Base-by-base conservation (phyloP, 2,888 invertebrate genomes). In the Philereme transversata region DNA sequence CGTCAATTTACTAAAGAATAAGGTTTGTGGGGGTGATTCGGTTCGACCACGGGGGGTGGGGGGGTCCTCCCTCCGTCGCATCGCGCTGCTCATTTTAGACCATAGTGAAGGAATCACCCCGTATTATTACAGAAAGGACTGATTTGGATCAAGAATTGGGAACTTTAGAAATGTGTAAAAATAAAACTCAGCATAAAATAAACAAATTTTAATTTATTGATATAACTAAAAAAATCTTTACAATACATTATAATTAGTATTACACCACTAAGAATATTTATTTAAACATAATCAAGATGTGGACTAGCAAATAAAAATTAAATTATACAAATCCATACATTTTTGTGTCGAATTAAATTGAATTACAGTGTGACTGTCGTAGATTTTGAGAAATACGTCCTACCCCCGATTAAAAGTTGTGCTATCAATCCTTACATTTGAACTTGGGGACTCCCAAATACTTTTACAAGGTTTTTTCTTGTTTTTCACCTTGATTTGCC, bases 151-250 rank as follows among this genome's bases (percentile, higher is more conserved):
- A 10, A 51, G 3, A 44, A 45, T 22, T 35, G 45, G 35, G 10
- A 44, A 53, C 53, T 49, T 49, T n/a, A 47, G 49, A 60, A 63
- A 62, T 60, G 7, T 11, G 5, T 5, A 55, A 53, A 75, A 84
- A 84, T 81, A 79, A 86, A 84, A 86, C 79, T 69, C 76, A 78
- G 69, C 76, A 74, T 88, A 84, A 92, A 92, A 90, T 92, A 91
- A 92, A 91, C 91, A 92, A 92, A 90, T 90, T 91, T 90, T 90
- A 90, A 91, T 91, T 91, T 90, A 92, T 90, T 91, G 90, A 90
- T 90, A 87, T 88, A 90, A 88, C 87, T 88, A 90, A 90, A 89
- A 79, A 89, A 88, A 89, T 89, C 87, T 90, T 89, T 90, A 92
- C 88, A 88, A 88, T 90, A 91, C 89, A 88, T 90, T 90, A 89